Evolutionary conservation across 2,888 invertebrate species (phyloP), one percentile per base, ranked within the genome.

Genomic region (Leptinotarsa rubiginosa): DNA sequence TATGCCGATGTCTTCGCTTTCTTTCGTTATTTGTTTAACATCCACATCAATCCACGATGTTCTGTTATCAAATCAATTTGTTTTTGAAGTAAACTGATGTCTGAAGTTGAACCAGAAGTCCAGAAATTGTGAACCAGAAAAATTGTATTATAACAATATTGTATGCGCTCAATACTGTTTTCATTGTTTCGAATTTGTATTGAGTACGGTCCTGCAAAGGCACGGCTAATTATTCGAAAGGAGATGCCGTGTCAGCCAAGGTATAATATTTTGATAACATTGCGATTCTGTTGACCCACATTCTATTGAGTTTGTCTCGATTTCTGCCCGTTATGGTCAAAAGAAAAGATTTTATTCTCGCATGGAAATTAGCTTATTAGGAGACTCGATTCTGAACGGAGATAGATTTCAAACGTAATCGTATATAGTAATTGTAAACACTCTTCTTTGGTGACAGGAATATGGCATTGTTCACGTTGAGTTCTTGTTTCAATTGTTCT

Each of bases 271-370:
- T 80, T 78, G 79, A 79, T 79, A 81, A 80, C 71, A 76, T 68
- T 71, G 75, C 71, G 69, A 81, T 78, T 78, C 80, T 70, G 76
- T 71, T 80, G 81, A 81, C 82, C 82, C 74, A 82, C 82, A 78
- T 82, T 70, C 69, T 68, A 68, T 65, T 65, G 47, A 22, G 72
- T 77, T 75, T 74, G 78, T 77, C 78, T 78, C 79, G 78, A 75
- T 76, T 78, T 74, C 56, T 71, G 72, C 79, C 80, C 69, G 75
- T 80, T 81, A 81, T 80, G 82, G 83, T 62, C 78, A 81, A 80
- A 81, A 80, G 78, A 78, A 80, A 77, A 81, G 81, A 81, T 80
- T 79, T 78, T 72, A 73, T 80, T 79, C 76, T 78, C 77, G 72
- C 78, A 75, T 68, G 67, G 68, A 80, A 79, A 79, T 79, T 75